Evolutionary conservation across 2,888 invertebrate genomes (phyloP).

Genomic region (Ctena decussata): DNA sequence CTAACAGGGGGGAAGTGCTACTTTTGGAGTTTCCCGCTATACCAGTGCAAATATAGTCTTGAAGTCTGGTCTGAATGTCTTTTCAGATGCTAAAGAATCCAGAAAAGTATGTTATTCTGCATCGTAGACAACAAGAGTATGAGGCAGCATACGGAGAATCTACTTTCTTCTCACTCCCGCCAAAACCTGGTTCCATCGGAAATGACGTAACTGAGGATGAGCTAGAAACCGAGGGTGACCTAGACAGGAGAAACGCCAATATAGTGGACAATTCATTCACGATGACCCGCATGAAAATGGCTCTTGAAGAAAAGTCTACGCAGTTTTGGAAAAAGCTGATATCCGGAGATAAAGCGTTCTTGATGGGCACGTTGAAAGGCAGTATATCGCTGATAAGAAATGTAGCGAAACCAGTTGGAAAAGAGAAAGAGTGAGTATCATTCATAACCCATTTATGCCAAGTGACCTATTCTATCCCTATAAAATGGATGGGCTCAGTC

Average conservation of each 20-base stretch:
- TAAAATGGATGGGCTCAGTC: no score
- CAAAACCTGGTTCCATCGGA: background rate
- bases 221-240: background rate
- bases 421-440: background rate
- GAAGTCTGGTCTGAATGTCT: no score
- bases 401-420: background rate
- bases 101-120: background rate
- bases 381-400: background rate
- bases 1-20: no score
- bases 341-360: background rate
- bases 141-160: background rate
- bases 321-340: background rate
- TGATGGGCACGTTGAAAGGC: background rate
- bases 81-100: background rate
- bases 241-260: background rate
- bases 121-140: background rate
- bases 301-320: background rate
- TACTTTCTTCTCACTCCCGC: background rate
- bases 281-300: background rate
- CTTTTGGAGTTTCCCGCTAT: no score
- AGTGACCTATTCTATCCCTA: no score
- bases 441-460: no score
- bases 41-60: no score
- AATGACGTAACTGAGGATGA: background rate
- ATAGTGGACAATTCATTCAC: background rate